Evolutionary conservation across 1,140 invertebrate genomes (phyloP).

Genomic region (Zaprionus tsacasi): DNA sequence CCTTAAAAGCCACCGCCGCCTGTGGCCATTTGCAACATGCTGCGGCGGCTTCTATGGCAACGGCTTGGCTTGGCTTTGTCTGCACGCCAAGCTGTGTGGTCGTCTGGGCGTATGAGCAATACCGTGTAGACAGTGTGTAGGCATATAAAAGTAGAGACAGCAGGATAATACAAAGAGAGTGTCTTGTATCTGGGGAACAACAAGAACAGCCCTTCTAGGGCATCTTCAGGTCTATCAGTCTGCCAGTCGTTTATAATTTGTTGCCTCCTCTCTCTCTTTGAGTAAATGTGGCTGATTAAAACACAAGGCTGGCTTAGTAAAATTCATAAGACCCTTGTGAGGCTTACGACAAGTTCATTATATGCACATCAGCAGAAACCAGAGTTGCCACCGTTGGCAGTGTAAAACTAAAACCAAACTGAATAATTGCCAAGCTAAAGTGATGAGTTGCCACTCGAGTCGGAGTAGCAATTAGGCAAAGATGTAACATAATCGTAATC

Average conservation of each 20-base stretch:
- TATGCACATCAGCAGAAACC: background rate
- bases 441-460: slow-evolving; percentile 13
- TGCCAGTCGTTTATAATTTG: background rate
- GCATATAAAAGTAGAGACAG: background rate
- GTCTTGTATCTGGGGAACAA: too few species aligned
- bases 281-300: background rate
- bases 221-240: background rate
- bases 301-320: background rate
- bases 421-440: background rate
- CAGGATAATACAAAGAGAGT: too few species aligned
- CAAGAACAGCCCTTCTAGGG: background rate
- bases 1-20: slow-evolving; percentile 22
- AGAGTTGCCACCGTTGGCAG: background rate
- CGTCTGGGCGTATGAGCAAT: background rate
- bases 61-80: slow-evolving; percentile 1
- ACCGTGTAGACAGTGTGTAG: too few species aligned
- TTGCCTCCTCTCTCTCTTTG: background rate
- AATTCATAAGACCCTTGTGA: background rate
- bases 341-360: background rate
- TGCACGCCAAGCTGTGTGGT: slow-evolving; percentile 8
- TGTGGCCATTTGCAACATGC: slow-evolving; percentile 40
- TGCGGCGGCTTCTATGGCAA: slow-evolving; percentile 11
- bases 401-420: background rate
- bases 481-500: background rate
- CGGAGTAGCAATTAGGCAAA: slow-evolving; percentile 1